phyloP scores from a whole-genome alignment of 2,888 invertebrate species.

The Cepaea hortensis region DNA sequence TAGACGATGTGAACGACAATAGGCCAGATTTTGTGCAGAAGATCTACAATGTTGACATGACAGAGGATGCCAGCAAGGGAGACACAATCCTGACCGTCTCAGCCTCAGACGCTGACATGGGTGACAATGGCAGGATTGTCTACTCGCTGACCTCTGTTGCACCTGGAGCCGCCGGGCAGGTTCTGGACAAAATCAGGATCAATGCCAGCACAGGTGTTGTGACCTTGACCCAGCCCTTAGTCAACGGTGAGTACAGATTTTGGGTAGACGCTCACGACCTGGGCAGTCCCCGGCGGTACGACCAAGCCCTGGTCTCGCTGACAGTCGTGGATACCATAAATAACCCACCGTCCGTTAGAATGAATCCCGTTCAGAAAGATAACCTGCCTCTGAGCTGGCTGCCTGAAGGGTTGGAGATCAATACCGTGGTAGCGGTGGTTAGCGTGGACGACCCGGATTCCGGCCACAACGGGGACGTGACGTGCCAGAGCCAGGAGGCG shows the following conservation, averaged over 20 bases:
- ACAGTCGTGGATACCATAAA: conserved; percentile 66
- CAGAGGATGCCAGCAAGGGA: conserved; percentile 90
- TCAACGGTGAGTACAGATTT: conserved; percentile 52
- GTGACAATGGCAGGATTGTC: conserved; percentile 94
- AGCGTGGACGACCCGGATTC: conserved; percentile 88
- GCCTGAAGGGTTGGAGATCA: conserved; percentile 80
- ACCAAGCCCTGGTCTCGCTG: conserved; percentile 60
- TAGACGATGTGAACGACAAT: conserved; percentile 81
- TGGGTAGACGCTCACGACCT: conserved; percentile 60
- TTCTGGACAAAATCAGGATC: conserved; percentile 2
- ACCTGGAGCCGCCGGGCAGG: conserved; percentile 77
- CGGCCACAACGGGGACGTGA: conserved; percentile 89
- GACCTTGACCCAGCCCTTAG: conserved; percentile 80
- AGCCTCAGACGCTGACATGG: conserved; percentile 93
- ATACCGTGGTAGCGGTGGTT: conserved; percentile 83
- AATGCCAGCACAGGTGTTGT: conserved; percentile 73
- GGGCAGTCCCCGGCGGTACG: conserved; percentile 58
- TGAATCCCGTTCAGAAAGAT: conserved; percentile 46
- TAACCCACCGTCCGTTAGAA: conserved; percentile 63
- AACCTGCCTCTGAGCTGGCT: conserved; percentile 32
- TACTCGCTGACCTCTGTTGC: conserved; percentile 82
- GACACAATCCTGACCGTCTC: conserved; percentile 82
- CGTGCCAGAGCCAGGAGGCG: conserved; percentile 56
- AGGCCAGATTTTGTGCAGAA: conserved; percentile 93
- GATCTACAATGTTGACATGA: conserved; percentile 88